Evolutionary conservation across 1,140 invertebrate genomes (phyloP), one percentile per base, ranked within the genome.

Genomic region (Drosophila kohkoa): DNA sequence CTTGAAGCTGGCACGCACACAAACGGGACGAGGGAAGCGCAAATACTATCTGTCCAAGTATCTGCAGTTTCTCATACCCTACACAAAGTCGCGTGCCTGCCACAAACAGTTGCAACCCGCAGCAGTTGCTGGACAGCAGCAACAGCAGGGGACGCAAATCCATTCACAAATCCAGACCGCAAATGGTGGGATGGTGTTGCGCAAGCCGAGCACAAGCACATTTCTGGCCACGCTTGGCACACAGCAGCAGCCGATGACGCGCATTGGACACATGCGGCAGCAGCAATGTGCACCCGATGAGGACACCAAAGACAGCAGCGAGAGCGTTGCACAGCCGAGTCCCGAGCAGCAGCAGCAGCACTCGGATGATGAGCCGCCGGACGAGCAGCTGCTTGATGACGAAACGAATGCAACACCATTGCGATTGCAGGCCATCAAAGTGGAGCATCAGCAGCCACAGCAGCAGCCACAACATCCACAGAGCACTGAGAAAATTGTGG

Each of bases 1-100:
- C 32, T 38, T 92, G 45, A 92, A 92, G 46, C 54, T 90, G 51
- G 82, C 87, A 1, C 83, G 90, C 48, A 91, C 90, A 28, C 82
- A 80, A 38, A 91, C 90, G 15, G 90, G 90, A 0, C 83, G 90
- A 1, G 90, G 90, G 16, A 92, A 92, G 66, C 87, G 90, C 43
- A 92, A 92, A 60, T 92, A 92, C 68, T 92, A 92, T 52, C 59
- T 92, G 15, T 92, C 87, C 32, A 92, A 92, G 51, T 92, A 92
- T 60, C 59, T 92, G 62, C 90, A 92, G 62, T 92, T 92, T 64
- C 73, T 92, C 1, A 86, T 92, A 62, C 90, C 90, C 32, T 92
- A 89, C 62, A 92, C 90, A 55, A 91, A 91, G 58, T 88, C 83
- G 10, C 75, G 90, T 1, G 73, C 77, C 35, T 75, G 77, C 16